Evolutionary conservation across 2,888 invertebrate species (phyloP).

Genomic region (Gymnoscelis rufifasciata): DNA sequence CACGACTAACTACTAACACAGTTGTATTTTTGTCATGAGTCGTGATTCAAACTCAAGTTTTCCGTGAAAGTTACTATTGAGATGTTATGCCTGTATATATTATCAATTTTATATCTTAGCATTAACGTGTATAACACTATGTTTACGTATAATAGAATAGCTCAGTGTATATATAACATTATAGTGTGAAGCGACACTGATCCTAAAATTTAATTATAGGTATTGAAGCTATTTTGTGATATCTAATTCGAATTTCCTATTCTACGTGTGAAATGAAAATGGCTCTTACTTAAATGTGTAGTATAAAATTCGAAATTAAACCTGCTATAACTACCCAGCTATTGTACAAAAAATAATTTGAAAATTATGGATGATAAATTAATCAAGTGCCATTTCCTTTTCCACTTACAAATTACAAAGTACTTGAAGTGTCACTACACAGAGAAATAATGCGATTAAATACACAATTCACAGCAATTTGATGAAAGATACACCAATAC

Average conservation of each 20-base stretch:
- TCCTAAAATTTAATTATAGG: constrained; percentile 63
- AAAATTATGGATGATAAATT: too few relatives aligned
- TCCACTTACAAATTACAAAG: constrained; percentile 35
- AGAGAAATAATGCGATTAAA: constrained; percentile 41
- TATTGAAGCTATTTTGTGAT: constrained; percentile 72
- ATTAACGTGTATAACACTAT: constrained; percentile 72
- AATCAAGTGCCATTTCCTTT: constrained; percentile 42
- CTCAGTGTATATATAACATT: constrained; percentile 63
- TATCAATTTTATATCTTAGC: constrained; percentile 63
- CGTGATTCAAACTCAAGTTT: neutral
- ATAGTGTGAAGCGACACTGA: constrained; percentile 72
- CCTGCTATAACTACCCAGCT: too few relatives aligned
- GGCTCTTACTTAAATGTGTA: constrained; percentile 30
- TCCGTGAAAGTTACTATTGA: neutral
- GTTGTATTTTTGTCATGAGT: neutral
- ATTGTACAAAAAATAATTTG: too few relatives aligned
- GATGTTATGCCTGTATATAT: constrained; percentile 49
- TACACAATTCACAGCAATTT: constrained; percentile 24
- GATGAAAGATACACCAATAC: constrained; percentile 25
- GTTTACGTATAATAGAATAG: constrained; percentile 74
- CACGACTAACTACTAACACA: too few relatives aligned
- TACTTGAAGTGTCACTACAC: constrained; percentile 59
- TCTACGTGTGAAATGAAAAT: constrained; percentile 42
- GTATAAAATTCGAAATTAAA: neutral
- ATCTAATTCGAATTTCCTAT: constrained; percentile 60